Percentiles rank a stretch among this genome's conserved stretches.
phyloP scores from a whole-genome alignment of 2,797 vertebrate species.

The Meriones psammophilus region DNA sequence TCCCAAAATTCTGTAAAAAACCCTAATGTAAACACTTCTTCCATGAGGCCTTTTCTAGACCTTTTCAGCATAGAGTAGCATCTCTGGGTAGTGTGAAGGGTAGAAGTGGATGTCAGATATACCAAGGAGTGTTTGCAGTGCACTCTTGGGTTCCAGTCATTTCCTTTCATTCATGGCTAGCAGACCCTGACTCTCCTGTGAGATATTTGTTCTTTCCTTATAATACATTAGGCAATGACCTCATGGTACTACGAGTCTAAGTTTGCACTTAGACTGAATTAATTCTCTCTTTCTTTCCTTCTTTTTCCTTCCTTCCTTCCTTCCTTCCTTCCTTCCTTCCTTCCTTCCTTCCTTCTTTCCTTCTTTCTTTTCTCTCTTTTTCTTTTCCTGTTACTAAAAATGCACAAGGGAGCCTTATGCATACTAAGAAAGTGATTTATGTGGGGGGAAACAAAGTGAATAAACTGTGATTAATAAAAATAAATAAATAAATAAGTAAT shows the following conservation, averaged over 20 bases:
- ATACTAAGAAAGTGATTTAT: background rate
- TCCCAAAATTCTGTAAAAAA: background rate
- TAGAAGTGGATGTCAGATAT: background rate
- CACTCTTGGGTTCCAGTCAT: background rate
- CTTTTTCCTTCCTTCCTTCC: background rate
- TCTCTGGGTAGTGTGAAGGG: background rate
- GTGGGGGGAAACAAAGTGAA: too few species aligned
- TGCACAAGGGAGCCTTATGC: background rate
- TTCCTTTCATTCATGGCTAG: conserved; percentile 10
- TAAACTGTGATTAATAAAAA: too few species aligned
- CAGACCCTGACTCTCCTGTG: background rate
- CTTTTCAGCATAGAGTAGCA: background rate
- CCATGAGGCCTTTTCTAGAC: conserved; percentile 7
- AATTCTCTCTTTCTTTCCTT: background rate
- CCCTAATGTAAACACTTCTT: background rate
- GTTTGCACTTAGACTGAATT: background rate
- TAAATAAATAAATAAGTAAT: background rate
- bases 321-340: background rate
- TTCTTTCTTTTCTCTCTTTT: background rate
- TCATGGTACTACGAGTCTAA: background rate
- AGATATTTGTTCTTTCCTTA: background rate
- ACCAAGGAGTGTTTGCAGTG: background rate
- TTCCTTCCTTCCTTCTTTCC: background rate
- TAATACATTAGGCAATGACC: background rate
- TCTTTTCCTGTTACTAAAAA: background rate